Percentiles rank a stretch among this genome's conserved stretches.
These are phyloP conservation scores for Oxyruncus cristatus DNA, from an alignment of 2,113 vertebrate species.

Conservation along the genomic window DNA sequence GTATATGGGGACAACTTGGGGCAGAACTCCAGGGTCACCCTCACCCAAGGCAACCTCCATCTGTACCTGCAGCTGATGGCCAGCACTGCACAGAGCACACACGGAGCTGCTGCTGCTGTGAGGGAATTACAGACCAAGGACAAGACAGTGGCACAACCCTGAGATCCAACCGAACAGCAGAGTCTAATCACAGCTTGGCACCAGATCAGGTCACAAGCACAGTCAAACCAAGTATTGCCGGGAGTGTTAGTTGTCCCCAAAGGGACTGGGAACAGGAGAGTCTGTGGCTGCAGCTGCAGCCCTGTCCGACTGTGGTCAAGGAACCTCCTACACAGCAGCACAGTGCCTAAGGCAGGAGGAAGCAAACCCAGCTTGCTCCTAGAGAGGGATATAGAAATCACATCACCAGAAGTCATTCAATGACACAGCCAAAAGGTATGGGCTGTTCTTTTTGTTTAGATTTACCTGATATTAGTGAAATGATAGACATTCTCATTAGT, in stretches of 20 bases:
- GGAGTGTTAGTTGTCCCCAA: neutral
- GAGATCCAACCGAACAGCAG: neutral
- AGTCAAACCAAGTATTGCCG: neutral
- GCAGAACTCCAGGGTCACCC: neutral
- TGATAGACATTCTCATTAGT: fast-evolving
- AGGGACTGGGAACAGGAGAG: neutral
- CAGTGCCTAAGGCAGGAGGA: neutral
- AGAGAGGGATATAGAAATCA: neutral
- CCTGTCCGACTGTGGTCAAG: neutral
- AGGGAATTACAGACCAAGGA: neutral
- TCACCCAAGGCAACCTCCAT: neutral
- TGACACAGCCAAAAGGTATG: neutral
- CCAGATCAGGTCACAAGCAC: neutral
- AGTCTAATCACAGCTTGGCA: neutral
- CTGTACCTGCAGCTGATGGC: neutral
- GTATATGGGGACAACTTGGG: neutral
- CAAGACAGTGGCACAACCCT: neutral
- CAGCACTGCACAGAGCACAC: neutral
- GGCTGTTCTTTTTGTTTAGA: neutral
- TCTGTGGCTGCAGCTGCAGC: neutral
- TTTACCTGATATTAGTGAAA: neutral
- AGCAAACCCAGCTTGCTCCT: neutral
- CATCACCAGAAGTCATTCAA: neutral
- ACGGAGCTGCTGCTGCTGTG: neutral
- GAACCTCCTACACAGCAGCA: neutral